phyloP scores from a whole-genome alignment of 2,113 vertebrate genomes.

The Pelecanoides urinatrix region DNA sequence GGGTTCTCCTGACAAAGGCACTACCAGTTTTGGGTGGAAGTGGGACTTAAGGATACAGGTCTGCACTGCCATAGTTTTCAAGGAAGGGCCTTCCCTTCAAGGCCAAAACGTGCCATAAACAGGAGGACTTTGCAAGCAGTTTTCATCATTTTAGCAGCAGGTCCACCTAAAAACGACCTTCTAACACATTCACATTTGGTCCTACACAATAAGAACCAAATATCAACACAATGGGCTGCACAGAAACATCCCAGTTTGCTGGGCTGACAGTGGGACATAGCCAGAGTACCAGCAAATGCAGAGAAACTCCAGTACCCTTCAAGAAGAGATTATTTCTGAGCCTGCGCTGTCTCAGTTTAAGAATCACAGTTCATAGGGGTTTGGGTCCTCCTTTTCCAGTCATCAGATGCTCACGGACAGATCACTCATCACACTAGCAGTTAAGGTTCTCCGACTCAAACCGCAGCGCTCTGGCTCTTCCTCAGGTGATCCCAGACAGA shows the following conservation, averaged over 20 bases:
- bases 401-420: not conserved
- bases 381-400: not conserved
- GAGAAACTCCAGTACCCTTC: not conserved
- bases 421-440: not conserved
- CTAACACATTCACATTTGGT: not conserved
- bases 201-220: not conserved
- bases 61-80: not conserved
- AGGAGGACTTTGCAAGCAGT: not conserved
- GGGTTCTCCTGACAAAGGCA: not conserved
- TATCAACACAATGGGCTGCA: not conserved
- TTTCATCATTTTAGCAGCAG: not conserved
- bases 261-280: not conserved
- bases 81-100: not conserved
- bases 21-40: not conserved
- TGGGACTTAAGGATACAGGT: not conserved
- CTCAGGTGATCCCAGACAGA: not conserved
- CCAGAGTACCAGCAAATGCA: not conserved
- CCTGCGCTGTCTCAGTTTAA: not conserved
- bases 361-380: not conserved
- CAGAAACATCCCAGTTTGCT: not conserved
- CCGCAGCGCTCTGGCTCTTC: not conserved
- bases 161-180: not conserved
- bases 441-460: not conserved
- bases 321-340: not conserved
- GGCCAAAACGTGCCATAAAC: accelerated